Base-by-base conservation (phyloP, 2,113 vertebrate genomes). In the Hepsetus odoe region DNA sequence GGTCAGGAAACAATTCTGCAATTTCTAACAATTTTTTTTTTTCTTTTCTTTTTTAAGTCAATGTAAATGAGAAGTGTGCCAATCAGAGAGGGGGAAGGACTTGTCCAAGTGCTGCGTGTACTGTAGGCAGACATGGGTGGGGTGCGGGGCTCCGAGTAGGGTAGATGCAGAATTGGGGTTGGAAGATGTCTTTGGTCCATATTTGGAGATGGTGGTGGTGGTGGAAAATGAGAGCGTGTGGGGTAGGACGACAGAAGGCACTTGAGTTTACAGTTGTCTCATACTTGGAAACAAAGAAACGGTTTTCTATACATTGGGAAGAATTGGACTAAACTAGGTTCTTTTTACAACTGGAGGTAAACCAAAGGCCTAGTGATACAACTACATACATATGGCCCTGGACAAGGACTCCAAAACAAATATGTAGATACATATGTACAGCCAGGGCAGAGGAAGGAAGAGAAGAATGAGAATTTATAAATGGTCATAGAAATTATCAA, bases 201-300 rank as follows among this genome's bases (percentile, higher is more conserved):
- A 89, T 49, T 89, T 77, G 42, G 58, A 82, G 86, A 81, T 83
- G 83, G 77, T 79, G 59, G 74, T 9, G 35, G 4, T 5, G 80
- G 58, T 32, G 10, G 75, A 79, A 58, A 56, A 85, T 82, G 69
- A 55, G 8, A 75, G 71, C 82, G 65, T 44, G 18, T 42, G 18
- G 68, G 35, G 68, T 33, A 64, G 83, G 35, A 90, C 80, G 77
- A 92, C 89, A 91, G 87, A 93, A 94, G 93, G 93, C 93, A 94
- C 93, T 94, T 94, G 84, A 92, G 90, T 91, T 91, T 90, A 91
- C 89, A 90, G 91, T 89, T 86, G 87, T 92, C 86, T 91, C 88
- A 89, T 70, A 74, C 79, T 55, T 71, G 44, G 70, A 85, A 71
- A 40, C 11, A 59, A 24, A 35, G 1, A 64, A 22, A 46, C 53